Evolutionary conservation across 2,113 vertebrate genomes (phyloP), one percentile per base, ranked within the genome.

Genomic region (Campylorhamphus procurvoides): DNA sequence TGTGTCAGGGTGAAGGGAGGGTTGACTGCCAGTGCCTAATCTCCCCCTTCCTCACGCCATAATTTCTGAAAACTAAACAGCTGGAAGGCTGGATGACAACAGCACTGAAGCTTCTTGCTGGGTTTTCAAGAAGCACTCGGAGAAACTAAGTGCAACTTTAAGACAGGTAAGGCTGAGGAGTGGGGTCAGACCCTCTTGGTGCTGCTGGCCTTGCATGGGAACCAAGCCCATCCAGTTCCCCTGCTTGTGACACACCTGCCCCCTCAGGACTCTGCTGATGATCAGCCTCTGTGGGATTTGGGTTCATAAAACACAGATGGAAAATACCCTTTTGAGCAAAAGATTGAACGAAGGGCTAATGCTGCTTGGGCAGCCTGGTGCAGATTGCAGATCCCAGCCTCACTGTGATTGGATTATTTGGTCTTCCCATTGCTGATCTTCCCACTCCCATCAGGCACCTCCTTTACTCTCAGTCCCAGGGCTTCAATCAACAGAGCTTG

Each of bases 1-100:
- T 97, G 76, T 92, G 80, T 94, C 55, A 74, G 88, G 53, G 42
- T 24, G 72, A 66, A 0, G 5, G 67, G 33, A 71, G 24, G 88
- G 68, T 59, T 91, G 82, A 39, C 44, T 80, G 80, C 76, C 93
- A 87, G 80, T 60, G 44, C 69, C 27, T 94, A 75, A 95, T 92
- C 76, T 93, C 39, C 31, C 39, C 27, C 60, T 96, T 94, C 80
- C 68, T 92, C 69, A 37, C 0, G 1, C 60, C 81, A 37, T 87
- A 35, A 71, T 56, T 89, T 92, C 76, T 90, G 86, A 84, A 95
- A 95, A 84, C 39, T 47, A 75, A 93, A 72, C 84, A 90, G 22
- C 47, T 90, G 3, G 0, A 52, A 18, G 8, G 52, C 83, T 92
- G 52, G 40, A 78, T 84, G 64, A 83, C 18, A 35, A 83, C 29